Conservation (phyloP, 2,113 vertebrate species). For the Albula goreensis region DNA sequence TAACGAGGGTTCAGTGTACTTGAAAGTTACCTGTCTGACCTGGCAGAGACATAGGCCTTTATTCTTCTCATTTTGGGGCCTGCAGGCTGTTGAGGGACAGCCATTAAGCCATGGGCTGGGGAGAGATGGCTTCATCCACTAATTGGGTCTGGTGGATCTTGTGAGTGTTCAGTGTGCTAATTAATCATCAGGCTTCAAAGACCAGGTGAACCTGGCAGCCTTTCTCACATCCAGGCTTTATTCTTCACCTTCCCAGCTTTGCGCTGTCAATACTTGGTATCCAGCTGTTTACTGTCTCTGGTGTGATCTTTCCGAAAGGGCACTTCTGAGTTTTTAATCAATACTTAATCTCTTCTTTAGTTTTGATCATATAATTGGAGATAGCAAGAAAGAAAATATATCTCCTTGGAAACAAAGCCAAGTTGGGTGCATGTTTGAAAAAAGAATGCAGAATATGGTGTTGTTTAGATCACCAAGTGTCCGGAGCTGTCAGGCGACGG, state of each 20-base stretch:
- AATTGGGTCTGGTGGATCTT: conserved; percentile 16
- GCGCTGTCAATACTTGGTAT: background rate
- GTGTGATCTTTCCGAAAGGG: background rate
- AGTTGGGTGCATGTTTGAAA: background rate
- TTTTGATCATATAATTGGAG: background rate
- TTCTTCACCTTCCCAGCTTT: background rate
- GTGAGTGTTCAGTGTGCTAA: background rate
- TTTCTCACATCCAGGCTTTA: background rate
- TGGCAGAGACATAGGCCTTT: background rate
- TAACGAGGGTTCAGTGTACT: background rate
- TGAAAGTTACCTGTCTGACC: background rate
- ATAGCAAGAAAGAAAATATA: background rate
- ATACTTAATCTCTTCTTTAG: background rate
- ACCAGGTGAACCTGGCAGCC: background rate
- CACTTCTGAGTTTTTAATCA: background rate
- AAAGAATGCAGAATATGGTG: background rate
- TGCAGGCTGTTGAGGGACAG: background rate
- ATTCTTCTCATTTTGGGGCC: background rate
- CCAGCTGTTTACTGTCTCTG: background rate
- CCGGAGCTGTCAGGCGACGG: background rate
- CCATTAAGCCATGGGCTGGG: background rate
- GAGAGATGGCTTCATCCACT: background rate
- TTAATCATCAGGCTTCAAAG: conserved; percentile 11
- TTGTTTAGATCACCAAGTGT: background rate
- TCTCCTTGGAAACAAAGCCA: background rate